phyloP scores from a whole-genome alignment of 2,888 invertebrate genomes.

The Galerucella nymphaeae region DNA sequence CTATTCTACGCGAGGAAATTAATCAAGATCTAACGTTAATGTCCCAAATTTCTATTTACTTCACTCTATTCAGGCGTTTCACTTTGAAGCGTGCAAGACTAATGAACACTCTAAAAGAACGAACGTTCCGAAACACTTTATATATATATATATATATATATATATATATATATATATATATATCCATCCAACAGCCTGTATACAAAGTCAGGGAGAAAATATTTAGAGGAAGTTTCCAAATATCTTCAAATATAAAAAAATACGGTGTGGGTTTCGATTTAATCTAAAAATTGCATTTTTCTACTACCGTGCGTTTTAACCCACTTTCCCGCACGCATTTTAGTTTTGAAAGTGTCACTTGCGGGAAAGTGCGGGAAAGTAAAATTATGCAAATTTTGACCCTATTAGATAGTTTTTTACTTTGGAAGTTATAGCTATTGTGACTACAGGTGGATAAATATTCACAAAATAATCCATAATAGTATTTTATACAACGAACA shows the following conservation, averaged over 20 bases:
- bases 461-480: too few species aligned
- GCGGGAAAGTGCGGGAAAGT: too few species aligned
- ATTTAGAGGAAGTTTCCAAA: background rate
- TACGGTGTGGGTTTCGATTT: background rate
- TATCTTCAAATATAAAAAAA: background rate
- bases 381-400: too few species aligned
- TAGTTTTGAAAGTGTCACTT: too few species aligned
- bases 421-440: too few species aligned
- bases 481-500: too few species aligned
- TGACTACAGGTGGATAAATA: too few species aligned
- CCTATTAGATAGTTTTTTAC: too few species aligned
- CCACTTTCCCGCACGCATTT: too few species aligned
- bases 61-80: background rate
- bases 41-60: background rate
- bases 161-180: too few species aligned
- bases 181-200: background rate
- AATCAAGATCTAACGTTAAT: background rate
- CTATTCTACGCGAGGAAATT: background rate
- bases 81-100: background rate
- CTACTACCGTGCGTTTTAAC: too few species aligned
- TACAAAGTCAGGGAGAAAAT: background rate
- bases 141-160: too few species aligned
- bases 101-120: conserved; percentile 3
- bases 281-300: background rate
- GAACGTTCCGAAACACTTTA: background rate